Percentiles rank a stretch among this genome's conserved stretches.
Evolutionary conservation across 2,888 invertebrate species (phyloP).

Genomic region (Punctoribates punctum): DNA sequence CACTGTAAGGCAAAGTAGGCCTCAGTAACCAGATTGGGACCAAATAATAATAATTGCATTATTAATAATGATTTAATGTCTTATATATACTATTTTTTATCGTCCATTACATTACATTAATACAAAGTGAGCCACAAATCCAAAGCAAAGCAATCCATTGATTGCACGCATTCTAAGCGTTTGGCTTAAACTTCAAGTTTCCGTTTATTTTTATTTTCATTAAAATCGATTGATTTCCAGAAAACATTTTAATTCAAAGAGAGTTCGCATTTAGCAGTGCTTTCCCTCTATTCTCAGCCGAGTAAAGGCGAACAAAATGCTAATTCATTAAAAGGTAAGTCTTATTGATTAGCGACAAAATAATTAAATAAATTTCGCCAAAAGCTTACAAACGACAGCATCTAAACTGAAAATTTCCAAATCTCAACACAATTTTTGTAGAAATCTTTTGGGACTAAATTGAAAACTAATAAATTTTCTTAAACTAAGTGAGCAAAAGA

Average conservation of each 20-base stretch:
- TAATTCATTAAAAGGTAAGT: constrained; percentile 36
- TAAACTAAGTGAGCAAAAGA: constrained; percentile 23
- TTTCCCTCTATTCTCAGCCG: background rate
- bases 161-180: background rate
- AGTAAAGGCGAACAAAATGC: constrained; percentile 15
- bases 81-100: constrained; percentile 23
- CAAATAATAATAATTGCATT: constrained; percentile 38
- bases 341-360: constrained; percentile 17
- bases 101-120: background rate
- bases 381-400: background rate
- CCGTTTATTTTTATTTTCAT: constrained; percentile 18
- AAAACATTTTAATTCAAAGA: constrained; percentile 3
- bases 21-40: constrained; percentile 35
- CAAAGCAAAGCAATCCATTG: background rate
- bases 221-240: constrained; percentile 26
- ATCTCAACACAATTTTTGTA: too few relatives aligned
- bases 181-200: constrained; percentile 29
- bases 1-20: constrained; percentile 31
- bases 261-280: background rate
- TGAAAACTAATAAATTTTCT: background rate
- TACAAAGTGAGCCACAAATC: background rate
- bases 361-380: background rate
- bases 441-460: too few relatives aligned
- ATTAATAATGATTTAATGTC: constrained; percentile 39
- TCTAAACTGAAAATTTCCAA: background rate